These are phyloP conservation scores for Alviniconcha strummeri DNA, from an alignment of 2,888 invertebrate genomes.

Conservation along the genomic window DNA sequence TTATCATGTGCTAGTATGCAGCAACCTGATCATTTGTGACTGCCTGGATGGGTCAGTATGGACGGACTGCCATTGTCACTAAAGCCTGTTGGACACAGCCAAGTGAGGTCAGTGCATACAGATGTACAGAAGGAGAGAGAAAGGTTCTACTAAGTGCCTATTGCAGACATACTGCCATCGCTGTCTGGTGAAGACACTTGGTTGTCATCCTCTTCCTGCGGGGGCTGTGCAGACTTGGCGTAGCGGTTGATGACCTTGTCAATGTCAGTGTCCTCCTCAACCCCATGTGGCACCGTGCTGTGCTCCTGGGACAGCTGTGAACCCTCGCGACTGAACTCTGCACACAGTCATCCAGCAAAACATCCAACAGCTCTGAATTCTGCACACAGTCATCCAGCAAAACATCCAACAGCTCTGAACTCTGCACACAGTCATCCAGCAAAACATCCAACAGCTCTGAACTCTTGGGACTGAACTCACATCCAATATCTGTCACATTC, in stretches of 20 bases:
- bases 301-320: constrained; percentile 49
- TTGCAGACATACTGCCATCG: constrained; percentile 49
- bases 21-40: too few relatives aligned
- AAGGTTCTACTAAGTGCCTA: too few relatives aligned
- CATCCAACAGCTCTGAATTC: too few relatives aligned
- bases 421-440: constrained; percentile 41
- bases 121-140: too few relatives aligned
- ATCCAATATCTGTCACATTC: too few relatives aligned
- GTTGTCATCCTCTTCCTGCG: constrained; percentile 50
- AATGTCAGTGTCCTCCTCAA: constrained; percentile 55
- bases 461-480: not conserved
- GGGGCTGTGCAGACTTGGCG: constrained; percentile 40
- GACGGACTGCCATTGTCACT: too few relatives aligned
- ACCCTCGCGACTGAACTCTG: constrained; percentile 59
- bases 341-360: not conserved
- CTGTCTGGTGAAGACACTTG: constrained; percentile 65
- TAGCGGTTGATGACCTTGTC: constrained; percentile 63
- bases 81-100: too few relatives aligned
- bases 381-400: not conserved
- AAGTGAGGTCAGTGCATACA: too few relatives aligned
- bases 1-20: too few relatives aligned
- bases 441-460: not conserved
- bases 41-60: too few relatives aligned
- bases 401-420: constrained; percentile 40
- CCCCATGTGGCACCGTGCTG: not conserved